phyloP scores from a whole-genome alignment of 1,140 invertebrate genomes.

The Dendroctonus ponderosae region DNA sequence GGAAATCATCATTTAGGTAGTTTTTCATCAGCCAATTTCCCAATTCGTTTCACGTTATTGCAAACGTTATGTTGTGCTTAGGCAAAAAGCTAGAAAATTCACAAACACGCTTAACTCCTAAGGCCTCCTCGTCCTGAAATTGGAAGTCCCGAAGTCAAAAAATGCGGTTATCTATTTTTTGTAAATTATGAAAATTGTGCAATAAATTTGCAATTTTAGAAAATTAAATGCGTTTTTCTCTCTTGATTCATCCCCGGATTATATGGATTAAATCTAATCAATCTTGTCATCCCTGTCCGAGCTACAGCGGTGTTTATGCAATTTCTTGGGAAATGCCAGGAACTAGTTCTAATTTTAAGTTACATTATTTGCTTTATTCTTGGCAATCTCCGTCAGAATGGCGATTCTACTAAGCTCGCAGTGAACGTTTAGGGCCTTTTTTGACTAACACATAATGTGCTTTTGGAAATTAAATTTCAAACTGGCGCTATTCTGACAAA shows the following conservation, averaged over 20 bases:
- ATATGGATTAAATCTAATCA: neutral
- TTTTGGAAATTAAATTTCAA: neutral
- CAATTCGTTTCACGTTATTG: neutral
- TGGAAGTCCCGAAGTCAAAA: neutral
- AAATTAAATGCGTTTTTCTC: conserved; percentile 4
- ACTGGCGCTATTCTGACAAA: conserved; percentile 15
- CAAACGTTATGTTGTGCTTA: neutral
- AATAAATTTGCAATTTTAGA: conserved; percentile 1
- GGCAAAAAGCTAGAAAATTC: neutral
- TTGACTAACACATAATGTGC: neutral
- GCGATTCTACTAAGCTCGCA: too few species aligned
- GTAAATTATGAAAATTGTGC: neutral
- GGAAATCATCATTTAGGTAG: neutral
- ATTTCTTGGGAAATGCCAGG: conserved; percentile 44
- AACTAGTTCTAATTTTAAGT: conserved; percentile 4
- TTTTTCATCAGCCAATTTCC: neutral
- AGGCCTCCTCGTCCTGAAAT: neutral
- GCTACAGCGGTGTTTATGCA: conserved; percentile 39
- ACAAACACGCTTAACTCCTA: neutral
- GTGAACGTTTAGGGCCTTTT: too few species aligned
- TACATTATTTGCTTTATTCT: conserved; percentile 21
- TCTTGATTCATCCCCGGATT: neutral
- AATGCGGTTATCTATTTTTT: neutral
- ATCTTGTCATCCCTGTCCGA: conserved; percentile 1
- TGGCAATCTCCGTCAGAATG: conserved; percentile 43